Percentiles rank a stretch among this genome's conserved stretches.
Conservation (phyloP, 2,888 invertebrate genomes). For the Entomobrya multifasciata region DNA sequence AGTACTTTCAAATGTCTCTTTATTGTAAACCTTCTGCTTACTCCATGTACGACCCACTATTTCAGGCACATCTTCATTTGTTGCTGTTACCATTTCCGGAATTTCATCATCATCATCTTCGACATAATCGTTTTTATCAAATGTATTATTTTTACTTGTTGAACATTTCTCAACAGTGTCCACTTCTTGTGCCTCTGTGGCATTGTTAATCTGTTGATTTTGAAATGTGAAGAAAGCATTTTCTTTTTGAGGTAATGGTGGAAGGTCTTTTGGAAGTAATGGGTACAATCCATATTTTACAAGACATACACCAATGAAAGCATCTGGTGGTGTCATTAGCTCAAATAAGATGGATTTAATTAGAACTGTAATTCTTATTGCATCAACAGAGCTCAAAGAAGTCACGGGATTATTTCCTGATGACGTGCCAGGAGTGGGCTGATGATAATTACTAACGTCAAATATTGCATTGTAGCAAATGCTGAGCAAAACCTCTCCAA, state of each 20-base stretch:
- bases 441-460: slow-evolving; percentile 57
- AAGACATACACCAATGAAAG: slow-evolving; percentile 75
- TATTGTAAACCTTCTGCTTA: slow-evolving; percentile 68
- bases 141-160: slow-evolving; percentile 2
- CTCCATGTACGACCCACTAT: slow-evolving; percentile 67
- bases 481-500: slow-evolving; percentile 75
- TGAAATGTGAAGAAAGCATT: slow-evolving; percentile 76
- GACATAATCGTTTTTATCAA: slow-evolving; percentile 27
- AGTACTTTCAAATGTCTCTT: slow-evolving; percentile 70
- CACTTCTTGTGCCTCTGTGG: slow-evolving; percentile 61
- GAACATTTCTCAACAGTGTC: neutral
- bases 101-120: slow-evolving; percentile 50
- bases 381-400: slow-evolving; percentile 69
- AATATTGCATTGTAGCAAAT: slow-evolving; percentile 77
- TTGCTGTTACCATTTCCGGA: slow-evolving; percentile 46
- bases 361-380: slow-evolving; percentile 73
- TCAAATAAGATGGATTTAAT: slow-evolving; percentile 78
- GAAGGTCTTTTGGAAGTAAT: slow-evolving; percentile 78
- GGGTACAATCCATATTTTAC: slow-evolving; percentile 78
- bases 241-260: slow-evolving; percentile 76
- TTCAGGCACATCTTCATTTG: slow-evolving; percentile 77
- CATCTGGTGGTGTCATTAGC: slow-evolving; percentile 80
- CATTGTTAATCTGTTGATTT: slow-evolving; percentile 65
- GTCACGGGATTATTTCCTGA: slow-evolving; percentile 21
- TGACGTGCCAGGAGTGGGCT: slow-evolving; percentile 44